Percentiles rank a stretch among this genome's conserved stretches.
Conservation (phyloP, 1,140 invertebrate genomes). For the Ctenoplectra terminalis region DNA sequence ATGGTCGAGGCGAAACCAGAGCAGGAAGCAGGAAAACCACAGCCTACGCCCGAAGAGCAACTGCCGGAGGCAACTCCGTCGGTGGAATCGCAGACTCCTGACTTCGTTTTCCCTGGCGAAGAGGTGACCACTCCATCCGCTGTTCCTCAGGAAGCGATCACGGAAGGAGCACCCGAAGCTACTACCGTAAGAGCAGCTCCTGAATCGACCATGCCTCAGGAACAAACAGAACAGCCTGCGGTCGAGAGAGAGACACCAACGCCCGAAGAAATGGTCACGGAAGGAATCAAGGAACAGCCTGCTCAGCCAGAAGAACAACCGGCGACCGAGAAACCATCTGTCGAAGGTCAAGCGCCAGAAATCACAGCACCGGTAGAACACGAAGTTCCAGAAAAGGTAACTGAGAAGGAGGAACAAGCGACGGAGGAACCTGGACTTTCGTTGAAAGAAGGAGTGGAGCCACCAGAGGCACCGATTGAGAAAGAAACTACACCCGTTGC, state of each 20-base stretch:
- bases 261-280: not conserved
- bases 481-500: conserved; percentile 17
- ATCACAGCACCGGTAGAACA: not conserved
- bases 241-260: not conserved
- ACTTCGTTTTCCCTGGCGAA: not conserved
- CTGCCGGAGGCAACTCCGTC: not conserved
- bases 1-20: not conserved
- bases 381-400: conserved; percentile 29
- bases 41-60: not conserved
- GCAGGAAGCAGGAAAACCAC: not conserved
- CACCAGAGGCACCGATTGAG: conserved; percentile 20
- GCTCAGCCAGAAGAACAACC: conserved; percentile 18
- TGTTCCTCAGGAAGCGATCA: not conserved
- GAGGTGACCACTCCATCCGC: conserved; percentile 18
- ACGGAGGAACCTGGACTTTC: conserved; percentile 22
- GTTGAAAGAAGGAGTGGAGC: conserved; percentile 34
- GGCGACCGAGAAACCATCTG: not conserved
- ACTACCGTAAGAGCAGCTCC: conserved; percentile 1
- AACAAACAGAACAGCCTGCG: conserved; percentile 29
- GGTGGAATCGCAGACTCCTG: not conserved
- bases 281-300: not conserved
- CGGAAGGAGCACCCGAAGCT: conserved; percentile 6
- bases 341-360: conserved; percentile 19
- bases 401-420: conserved; percentile 25
- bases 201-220: not conserved